Percentiles rank a stretch among this genome's conserved stretches.
Conservation (phyloP, 2,888 invertebrate species). For the Drosophila rubida region DNA sequence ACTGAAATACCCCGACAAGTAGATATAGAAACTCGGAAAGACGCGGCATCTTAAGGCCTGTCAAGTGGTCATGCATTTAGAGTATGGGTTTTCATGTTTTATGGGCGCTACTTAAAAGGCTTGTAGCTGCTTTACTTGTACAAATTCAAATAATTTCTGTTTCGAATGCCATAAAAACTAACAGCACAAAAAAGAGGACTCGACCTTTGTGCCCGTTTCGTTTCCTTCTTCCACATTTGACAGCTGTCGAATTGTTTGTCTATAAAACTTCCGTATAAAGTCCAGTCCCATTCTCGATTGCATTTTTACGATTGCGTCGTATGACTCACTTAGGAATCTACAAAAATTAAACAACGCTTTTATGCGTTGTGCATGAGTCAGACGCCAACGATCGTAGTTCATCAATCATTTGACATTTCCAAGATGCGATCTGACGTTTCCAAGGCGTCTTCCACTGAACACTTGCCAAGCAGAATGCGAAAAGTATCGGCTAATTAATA, state of each 20-base stretch:
- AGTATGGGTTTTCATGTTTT: constrained; percentile 67
- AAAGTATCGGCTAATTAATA: constrained; percentile 60
- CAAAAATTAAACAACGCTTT: constrained; percentile 4
- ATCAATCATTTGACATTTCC: constrained; percentile 61
- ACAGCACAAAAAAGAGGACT: constrained; percentile 5
- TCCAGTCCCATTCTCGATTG: constrained; percentile 59
- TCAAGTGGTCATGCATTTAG: constrained; percentile 70
- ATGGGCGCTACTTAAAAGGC: constrained; percentile 62
- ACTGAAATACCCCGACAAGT: constrained; percentile 18
- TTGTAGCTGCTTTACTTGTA: constrained; percentile 25
- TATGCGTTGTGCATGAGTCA: constrained; percentile 33
- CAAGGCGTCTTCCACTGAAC: not conserved
- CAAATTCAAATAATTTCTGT: constrained; percentile 37
- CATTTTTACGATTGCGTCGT: constrained; percentile 53
- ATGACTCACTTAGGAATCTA: constrained; percentile 53
- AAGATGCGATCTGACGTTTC: constrained; percentile 7
- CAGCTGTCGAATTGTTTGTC: constrained; percentile 54
- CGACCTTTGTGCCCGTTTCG: constrained; percentile 19
- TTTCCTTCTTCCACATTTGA: constrained; percentile 27
- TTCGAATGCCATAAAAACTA: constrained; percentile 58
- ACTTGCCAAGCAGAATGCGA: constrained; percentile 14
- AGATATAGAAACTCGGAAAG: constrained; percentile 13
- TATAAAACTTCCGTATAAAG: constrained; percentile 50
- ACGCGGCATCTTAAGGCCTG: constrained; percentile 64
- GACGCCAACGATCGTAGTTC: constrained; percentile 24